Evolutionary conservation across 92 coral and sea anemone genomes (phyloP), one percentile per base, ranked within the genome.

Genomic region (Porites cylindrica): DNA sequence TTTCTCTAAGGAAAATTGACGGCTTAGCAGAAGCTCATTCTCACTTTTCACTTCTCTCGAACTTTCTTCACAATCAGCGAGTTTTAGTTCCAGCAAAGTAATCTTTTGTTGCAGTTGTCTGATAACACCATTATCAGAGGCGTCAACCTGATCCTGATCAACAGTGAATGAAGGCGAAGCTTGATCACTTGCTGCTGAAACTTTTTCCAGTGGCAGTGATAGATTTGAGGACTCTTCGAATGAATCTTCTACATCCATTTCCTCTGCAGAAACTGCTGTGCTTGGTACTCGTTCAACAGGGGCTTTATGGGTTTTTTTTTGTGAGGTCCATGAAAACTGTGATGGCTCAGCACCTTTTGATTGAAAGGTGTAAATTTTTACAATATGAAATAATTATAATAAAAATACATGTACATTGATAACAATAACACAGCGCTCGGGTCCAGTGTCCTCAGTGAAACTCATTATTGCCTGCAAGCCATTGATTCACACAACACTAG

Each of bases 1-100:
- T 76, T 84, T 88, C 17, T 88, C 88, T 13, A 88, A 10, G 71
- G 79, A 81, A 66, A 82, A 88, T 47, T 88, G 91, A 5, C 78
- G 76, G 38, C 64, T 76, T 24, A 81, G 64, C 63, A 81, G 68
- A 51, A 75, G 10, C 12, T 8, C 62, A 13, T 75, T 75, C 51
- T 52, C 79, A n/a, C 52, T 75, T 75, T 51, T 24, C 63, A 53
- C 64, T 56, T 75, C 54, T 16, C 29, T 20, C 63, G 50, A 53
- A 62, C 52, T 43, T 50, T 75, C 79, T 53, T 75, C 63, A 53
- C 61, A 56, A 53, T 75, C 79, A 75, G 59, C 32, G 20, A 75
- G 62, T 20, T 75, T 19, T 11, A 51, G 32, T 75, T 75, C 79
- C 24, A 75, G 18, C 51, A 75, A 75, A 2, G 63, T 53, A 43